Percentiles rank a stretch among this genome's conserved stretches.
Evolutionary conservation across 2,113 vertebrate genomes (phyloP).

Genomic region (Muntiacus reevesi): DNA sequence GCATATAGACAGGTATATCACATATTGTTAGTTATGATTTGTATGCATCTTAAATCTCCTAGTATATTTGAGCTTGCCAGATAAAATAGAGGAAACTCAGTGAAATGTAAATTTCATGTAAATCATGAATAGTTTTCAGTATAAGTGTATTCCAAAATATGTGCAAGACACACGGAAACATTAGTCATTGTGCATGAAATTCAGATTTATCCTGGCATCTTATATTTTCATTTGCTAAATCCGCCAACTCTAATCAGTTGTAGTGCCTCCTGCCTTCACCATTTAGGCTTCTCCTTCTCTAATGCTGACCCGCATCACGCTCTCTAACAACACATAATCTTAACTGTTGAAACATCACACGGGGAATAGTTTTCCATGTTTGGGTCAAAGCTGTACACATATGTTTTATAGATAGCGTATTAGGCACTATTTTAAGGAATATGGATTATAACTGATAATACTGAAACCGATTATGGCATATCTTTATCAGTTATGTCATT

Average conservation of each 20-base stretch:
- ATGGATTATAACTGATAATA: not conserved
- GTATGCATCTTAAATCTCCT: not conserved
- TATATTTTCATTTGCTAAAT: constrained; percentile 31
- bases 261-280: not conserved
- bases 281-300: not conserved
- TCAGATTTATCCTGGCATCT: not conserved
- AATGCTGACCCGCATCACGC: not conserved
- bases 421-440: not conserved
- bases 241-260: not conserved
- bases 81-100: not conserved
- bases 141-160: not conserved
- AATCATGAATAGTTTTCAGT: not conserved
- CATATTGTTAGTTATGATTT: not conserved
- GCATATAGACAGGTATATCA: not conserved
- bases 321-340: not conserved
- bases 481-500: not conserved
- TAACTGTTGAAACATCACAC: not conserved
- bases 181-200: not conserved
- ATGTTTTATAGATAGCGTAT: not conserved
- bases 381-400: not conserved
- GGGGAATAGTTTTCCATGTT: not conserved
- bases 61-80: not conserved
- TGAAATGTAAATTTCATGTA: constrained; percentile 32
- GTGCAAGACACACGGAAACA: not conserved
- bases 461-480: not conserved